These are phyloP conservation scores for Oryzias sinensis DNA, from an alignment of 2,797 vertebrate species.

Conservation along the genomic window DNA sequence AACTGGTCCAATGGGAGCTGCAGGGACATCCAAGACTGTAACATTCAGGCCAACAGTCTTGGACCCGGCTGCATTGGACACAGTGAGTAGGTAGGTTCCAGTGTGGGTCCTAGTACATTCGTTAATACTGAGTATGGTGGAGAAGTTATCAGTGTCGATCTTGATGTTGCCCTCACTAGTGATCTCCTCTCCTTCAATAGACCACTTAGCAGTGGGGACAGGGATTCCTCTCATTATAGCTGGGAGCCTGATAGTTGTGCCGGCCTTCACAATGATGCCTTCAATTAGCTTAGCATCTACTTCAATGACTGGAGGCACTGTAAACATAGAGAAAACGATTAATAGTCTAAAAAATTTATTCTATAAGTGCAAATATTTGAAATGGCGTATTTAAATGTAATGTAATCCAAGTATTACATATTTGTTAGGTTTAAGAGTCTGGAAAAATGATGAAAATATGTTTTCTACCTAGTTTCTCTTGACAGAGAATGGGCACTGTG, in stretches of 20 bases:
- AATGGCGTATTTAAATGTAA: no score
- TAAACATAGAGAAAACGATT: slow-evolving; percentile 39
- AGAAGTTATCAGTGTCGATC: slow-evolving; percentile 92
- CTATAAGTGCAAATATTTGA: not conserved
- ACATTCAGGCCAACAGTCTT: slow-evolving; percentile 90
- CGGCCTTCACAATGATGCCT: slow-evolving; percentile 95
- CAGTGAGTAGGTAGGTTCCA: slow-evolving; percentile 93
- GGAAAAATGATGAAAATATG: not conserved
- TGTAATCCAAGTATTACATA: no score
- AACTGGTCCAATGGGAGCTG: slow-evolving; percentile 93
- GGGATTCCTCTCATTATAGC: slow-evolving; percentile 97
- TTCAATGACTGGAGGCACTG: slow-evolving; percentile 91
- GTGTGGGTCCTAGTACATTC: slow-evolving; percentile 92
- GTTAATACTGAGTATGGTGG: slow-evolving; percentile 91
- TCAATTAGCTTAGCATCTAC: slow-evolving; percentile 95
- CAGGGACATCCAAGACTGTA: slow-evolving; percentile 95
- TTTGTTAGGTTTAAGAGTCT: no score
- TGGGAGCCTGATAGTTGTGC: slow-evolving; percentile 92
- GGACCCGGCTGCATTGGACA: slow-evolving; percentile 91
- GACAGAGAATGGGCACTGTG: slow-evolving; percentile 95
- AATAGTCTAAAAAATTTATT: not conserved
- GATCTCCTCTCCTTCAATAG: slow-evolving; percentile 88
- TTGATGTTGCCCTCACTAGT: slow-evolving; percentile 85
- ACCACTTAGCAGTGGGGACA: slow-evolving; percentile 91
- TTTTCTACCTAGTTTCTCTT: slow-evolving; percentile 92